A percentile compares a stretch with the other conserved stretches of the same genome.
These are phyloP conservation scores for Xestia xanthographa DNA, from an alignment of 2,888 invertebrate species.

Conservation along the genomic window DNA sequence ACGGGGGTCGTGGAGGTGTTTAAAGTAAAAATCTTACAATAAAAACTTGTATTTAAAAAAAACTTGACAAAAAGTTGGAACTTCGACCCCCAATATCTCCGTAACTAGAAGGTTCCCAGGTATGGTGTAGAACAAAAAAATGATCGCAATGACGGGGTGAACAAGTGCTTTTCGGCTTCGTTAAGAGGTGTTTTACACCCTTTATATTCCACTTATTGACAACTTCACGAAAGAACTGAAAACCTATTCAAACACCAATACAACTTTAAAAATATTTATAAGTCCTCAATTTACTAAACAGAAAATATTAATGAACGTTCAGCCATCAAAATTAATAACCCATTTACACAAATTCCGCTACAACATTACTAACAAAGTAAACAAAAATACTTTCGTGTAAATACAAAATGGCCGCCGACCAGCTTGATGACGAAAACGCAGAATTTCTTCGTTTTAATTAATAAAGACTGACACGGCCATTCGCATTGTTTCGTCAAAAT, in stretches of 20 bases:
- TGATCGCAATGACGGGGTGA: too few species aligned
- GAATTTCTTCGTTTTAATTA: constrained; percentile 45
- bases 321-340: not conserved
- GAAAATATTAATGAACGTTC: not conserved
- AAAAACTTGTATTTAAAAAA: too few species aligned
- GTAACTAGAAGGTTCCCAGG: too few species aligned
- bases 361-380: not conserved
- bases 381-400: constrained; percentile 12
- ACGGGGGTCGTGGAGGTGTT: too few species aligned
- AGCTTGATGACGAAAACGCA: constrained; percentile 20
- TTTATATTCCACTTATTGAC: not conserved
- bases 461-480: constrained; percentile 42
- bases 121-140: too few species aligned
- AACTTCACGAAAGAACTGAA: not conserved
- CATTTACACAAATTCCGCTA: not conserved
- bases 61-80: too few species aligned
- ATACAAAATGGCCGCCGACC: constrained; percentile 40
- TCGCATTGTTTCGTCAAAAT: constrained; percentile 50
- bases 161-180: too few species aligned
- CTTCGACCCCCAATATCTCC: too few species aligned
- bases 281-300: too few species aligned
- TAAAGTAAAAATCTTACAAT: too few species aligned
- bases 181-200: too few species aligned
- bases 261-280: not conserved
- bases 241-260: too few species aligned